Evolutionary conservation across 1,140 invertebrate genomes (phyloP).

Genomic region (Ostrea edulis): DNA sequence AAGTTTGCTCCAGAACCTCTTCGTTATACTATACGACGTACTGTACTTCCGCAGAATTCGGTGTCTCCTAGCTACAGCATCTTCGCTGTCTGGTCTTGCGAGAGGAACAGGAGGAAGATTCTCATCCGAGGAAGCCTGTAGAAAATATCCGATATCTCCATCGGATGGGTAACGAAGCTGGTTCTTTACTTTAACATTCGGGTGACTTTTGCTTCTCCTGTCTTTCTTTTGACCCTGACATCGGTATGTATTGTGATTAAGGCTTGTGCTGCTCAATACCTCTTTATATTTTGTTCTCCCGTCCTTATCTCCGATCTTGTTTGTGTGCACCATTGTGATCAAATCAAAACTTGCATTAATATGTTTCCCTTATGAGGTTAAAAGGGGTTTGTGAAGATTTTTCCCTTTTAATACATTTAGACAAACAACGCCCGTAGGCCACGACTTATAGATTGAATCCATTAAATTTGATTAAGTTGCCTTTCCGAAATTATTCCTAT

Average conservation of each 20-base stretch:
- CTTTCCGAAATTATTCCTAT: background rate
- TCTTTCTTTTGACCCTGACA: background rate
- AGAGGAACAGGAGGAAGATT: background rate
- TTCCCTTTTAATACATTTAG: background rate
- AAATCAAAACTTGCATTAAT: background rate
- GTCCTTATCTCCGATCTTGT: background rate
- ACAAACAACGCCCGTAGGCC: slow-evolving; percentile 5
- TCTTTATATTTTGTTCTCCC: background rate
- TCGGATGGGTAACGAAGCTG: background rate
- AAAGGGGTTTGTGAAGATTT: slow-evolving; percentile 7
- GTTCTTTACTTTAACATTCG: background rate
- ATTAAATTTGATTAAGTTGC: slow-evolving; percentile 22
- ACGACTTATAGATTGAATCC: slow-evolving; percentile 4
- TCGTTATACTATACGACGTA: background rate
- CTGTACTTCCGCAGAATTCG: slow-evolving; percentile 2
- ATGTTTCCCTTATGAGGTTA: slow-evolving; percentile 18
- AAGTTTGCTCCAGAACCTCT: background rate
- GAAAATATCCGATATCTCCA: background rate
- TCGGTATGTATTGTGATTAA: background rate
- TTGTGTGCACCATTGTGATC: background rate
- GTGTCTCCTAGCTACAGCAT: background rate
- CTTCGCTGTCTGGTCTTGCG: background rate
- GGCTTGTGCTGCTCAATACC: background rate
- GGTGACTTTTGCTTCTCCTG: slow-evolving; percentile 26
- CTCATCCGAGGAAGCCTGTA: background rate